Conservation (phyloP, 1,140 invertebrate species). For the Neoseiulus cucumeris region DNA sequence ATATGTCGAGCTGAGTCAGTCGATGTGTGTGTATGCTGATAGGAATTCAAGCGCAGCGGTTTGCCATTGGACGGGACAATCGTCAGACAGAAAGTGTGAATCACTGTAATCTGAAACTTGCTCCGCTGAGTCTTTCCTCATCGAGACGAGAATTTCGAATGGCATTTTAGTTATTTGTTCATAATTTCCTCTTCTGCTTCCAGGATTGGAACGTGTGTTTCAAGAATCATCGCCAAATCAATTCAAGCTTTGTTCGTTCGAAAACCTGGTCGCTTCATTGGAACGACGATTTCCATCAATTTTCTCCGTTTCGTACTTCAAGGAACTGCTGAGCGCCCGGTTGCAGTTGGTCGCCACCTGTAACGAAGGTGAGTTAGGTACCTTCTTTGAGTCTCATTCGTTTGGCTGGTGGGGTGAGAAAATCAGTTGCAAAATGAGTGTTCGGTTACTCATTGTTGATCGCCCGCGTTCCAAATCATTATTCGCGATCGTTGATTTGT, state of each 20-base stretch:
- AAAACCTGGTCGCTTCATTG: not conserved
- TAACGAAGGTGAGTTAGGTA: conserved; percentile 4
- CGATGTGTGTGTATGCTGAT: too few relatives aligned
- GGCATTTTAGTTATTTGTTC: too few relatives aligned
- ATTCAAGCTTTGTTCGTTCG: not conserved
- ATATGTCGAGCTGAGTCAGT: too few relatives aligned
- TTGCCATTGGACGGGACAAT: not conserved
- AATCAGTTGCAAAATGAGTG: too few relatives aligned
- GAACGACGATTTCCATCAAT: not conserved
- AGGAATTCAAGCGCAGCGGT: too few relatives aligned
- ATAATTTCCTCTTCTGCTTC: too few relatives aligned
- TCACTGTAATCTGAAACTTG: not conserved
- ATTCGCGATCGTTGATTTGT: too few relatives aligned
- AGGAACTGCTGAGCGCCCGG: not conserved
- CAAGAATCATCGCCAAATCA: not conserved
- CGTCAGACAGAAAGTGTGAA: not conserved
- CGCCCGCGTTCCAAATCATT: too few relatives aligned
- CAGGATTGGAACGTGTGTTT: not conserved
- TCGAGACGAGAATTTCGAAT: too few relatives aligned
- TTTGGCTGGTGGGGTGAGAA: too few relatives aligned
- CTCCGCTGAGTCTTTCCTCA: not conserved
- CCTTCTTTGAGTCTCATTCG: too few relatives aligned
- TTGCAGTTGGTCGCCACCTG: not conserved
- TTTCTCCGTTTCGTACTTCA: not conserved
- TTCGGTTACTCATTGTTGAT: too few relatives aligned